Conservation (phyloP, 2,113 vertebrate species). For the Rallus limicola region DNA sequence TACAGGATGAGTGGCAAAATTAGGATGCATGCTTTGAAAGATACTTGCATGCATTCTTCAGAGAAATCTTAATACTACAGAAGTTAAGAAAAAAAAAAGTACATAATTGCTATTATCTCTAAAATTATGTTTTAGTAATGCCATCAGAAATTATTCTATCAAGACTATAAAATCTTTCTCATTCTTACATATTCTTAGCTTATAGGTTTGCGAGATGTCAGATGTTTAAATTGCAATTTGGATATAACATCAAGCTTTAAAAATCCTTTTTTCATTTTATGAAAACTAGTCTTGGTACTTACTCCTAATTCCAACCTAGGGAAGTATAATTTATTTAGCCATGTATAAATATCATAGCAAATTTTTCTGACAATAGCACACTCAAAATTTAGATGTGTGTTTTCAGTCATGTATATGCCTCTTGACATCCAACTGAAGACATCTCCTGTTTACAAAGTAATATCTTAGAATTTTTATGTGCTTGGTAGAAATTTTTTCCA, state of each 20-base stretch:
- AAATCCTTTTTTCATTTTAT: neutral
- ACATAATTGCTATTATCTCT: neutral
- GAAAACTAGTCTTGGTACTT: neutral
- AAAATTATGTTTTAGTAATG: neutral
- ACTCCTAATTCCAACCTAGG: neutral
- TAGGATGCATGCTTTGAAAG: neutral
- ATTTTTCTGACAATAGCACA: neutral
- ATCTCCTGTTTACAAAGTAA: neutral
- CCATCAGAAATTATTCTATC: neutral
- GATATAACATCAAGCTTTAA: neutral
- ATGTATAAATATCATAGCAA: neutral
- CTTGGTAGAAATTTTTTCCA: neutral
- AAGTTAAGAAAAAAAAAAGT: neutral
- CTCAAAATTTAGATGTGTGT: neutral
- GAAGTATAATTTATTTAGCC: neutral
- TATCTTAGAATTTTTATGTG: neutral
- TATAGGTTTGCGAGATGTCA: neutral
- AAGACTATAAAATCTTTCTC: neutral
- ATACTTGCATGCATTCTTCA: neutral
- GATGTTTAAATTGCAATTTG: neutral
- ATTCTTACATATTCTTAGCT: neutral
- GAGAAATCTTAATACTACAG: neutral
- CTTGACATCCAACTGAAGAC: neutral
- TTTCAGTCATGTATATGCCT: neutral
- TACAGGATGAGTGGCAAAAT: neutral